Percentiles rank a stretch among this genome's conserved stretches.
Evolutionary conservation across 2,797 vertebrate species (phyloP).

Genomic region (Bryconaethiops microstoma): DNA sequence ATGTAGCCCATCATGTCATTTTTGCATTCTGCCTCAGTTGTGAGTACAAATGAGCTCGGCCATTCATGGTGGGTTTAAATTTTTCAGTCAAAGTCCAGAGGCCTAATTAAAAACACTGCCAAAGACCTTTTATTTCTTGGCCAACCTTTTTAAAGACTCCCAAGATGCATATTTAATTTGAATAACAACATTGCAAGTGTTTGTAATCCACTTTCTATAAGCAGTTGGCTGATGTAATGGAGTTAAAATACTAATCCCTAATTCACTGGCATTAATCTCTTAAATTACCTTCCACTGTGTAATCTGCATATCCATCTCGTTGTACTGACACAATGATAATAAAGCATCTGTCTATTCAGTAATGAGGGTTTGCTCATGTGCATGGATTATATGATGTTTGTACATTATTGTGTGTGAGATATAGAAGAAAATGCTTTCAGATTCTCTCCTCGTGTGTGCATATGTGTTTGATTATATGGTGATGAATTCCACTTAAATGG

Average conservation of each 20-base stretch:
- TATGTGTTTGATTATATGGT: constrained; percentile 25
- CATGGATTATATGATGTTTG: constrained; percentile 13
- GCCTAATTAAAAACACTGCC: constrained; percentile 7
- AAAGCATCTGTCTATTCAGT: constrained; percentile 33
- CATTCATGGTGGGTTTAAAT: not conserved
- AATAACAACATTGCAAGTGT: constrained; percentile 30
- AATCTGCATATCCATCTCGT: constrained; percentile 33
- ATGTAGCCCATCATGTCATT: no score
- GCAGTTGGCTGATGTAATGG: constrained; percentile 53
- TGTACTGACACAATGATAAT: no score
- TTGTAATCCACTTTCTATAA: constrained; percentile 50
- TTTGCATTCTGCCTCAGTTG: no score
- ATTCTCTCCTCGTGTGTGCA: not conserved
- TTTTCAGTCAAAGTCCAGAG: not conserved
- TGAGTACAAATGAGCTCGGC: not conserved
- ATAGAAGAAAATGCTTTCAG: not conserved
- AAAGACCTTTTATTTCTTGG: constrained; percentile 11
- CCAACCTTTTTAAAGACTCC: constrained; percentile 18
- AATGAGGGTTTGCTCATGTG: constrained; percentile 23
- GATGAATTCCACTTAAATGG: constrained; percentile 31
- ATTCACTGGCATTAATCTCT: constrained; percentile 48
- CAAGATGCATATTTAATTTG: constrained; percentile 40
- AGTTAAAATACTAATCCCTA: constrained; percentile 49
- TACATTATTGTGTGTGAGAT: constrained; percentile 14
- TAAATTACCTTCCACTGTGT: constrained; percentile 42